Base-by-base conservation (phyloP, 2,797 vertebrate genomes). In the Xyrichtys novacula region DNA sequence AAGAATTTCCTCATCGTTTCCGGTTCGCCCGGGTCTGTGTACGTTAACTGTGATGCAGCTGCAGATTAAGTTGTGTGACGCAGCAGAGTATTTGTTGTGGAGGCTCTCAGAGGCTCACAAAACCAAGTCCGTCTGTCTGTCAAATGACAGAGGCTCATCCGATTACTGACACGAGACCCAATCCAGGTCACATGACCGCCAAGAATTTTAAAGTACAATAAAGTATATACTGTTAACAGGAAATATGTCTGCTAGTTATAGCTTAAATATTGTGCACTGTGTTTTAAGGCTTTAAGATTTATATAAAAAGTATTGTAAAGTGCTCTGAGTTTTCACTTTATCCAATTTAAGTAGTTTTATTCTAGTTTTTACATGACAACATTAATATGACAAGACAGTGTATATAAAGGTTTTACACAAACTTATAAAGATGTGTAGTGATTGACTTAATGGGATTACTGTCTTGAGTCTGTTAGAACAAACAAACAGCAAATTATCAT, bases 31-130 rank as follows among this genome's bases (percentile, higher is more conserved):
- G 9, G 20, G 6, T 6, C 4, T 29, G 48, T 6, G 20, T 49
- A 26, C 19, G 16, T 0, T 1, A 0, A 11, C 0, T 0, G 34
- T 19, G 61, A 38, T 3, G 39, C 65, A 29, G 22, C 22, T 23
- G 55, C 71, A 72, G 80, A 73, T 82, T 68, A 74, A 42, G 11
- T 28, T 16, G 0, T 8, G 57, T 85, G 80, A 85, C 82, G 84
- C 76, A 77, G 76, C 56, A 71, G 12, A 47, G 50, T 39, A 11
- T 36, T 28, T 53, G 62, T 28, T 54, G 44, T 52, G 39, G 29
- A 38, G 1, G 46, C 54, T 23, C 67, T 36, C 38, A n/a, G 23
- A 25, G n/a, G 36, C 15, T 49, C 23, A 11, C 31, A 4, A n/a
- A 26, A 32, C 49, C 7, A 42, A 36, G 26, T n/a, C 52, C 6